Conservation (phyloP, 2,888 invertebrate species). For the Siphlonurus alternatus region DNA sequence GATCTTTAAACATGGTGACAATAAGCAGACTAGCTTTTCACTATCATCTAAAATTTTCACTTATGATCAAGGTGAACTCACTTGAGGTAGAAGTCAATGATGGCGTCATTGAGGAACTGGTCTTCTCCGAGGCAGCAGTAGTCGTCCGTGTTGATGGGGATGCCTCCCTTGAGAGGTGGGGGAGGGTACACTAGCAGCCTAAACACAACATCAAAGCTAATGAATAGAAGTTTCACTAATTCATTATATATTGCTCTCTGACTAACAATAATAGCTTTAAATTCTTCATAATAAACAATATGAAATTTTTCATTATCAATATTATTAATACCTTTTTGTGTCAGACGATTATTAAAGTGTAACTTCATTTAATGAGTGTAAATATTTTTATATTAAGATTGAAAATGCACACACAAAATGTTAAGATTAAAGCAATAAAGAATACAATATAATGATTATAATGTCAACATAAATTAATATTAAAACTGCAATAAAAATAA, state of each 20-base stretch:
- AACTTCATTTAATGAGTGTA: too few species aligned
- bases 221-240: background rate
- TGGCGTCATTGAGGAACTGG: constrained; percentile 92
- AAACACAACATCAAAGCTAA: constrained; percentile 20
- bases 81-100: constrained; percentile 93
- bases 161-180: constrained; percentile 72
- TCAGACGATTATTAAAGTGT: background rate
- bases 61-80: too few species aligned
- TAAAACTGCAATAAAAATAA: too few species aligned
- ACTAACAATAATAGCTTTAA: background rate
- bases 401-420: background rate
- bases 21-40: too few species aligned
- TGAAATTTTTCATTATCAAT: background rate
- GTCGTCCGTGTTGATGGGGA: constrained; percentile 87
- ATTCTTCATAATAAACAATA: background rate
- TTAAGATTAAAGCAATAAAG: background rate
- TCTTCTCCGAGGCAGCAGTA: constrained; percentile 79
- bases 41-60: too few species aligned
- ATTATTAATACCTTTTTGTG: background rate
- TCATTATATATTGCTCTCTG: background rate
- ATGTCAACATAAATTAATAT: too few species aligned
- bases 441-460: background rate
- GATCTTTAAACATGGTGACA: too few species aligned
- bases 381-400: too few species aligned
- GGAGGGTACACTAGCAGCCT: constrained; percentile 62